Evolutionary conservation across 2,888 invertebrate genomes (phyloP).

Genomic region (Chesias legatella): DNA sequence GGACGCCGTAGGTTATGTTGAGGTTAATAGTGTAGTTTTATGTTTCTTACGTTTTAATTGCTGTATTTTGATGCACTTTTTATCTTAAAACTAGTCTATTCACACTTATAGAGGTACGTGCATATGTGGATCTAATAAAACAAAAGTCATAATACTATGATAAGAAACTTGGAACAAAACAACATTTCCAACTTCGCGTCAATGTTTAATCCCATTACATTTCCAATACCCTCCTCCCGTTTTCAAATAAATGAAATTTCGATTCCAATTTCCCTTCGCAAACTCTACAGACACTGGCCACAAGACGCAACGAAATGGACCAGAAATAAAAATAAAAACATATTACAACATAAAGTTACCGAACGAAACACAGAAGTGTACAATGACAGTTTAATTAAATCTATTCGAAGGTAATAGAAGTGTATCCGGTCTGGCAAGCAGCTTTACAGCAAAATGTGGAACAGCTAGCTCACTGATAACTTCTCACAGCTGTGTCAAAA

Average conservation of each 20-base stretch:
- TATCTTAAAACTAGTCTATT: too few species aligned
- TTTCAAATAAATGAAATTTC: conserved; percentile 17
- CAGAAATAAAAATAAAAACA: conserved; percentile 2
- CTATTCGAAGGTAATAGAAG: conserved; percentile 28
- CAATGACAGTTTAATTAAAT: conserved; percentile 29
- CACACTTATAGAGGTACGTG: too few species aligned
- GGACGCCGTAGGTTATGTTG: too few species aligned
- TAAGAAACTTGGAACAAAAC: background rate
- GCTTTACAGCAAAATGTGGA: conserved; percentile 1
- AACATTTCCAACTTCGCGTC: background rate
- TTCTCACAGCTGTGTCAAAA: background rate
- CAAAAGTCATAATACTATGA: too few species aligned
- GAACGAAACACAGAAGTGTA: conserved; percentile 20
- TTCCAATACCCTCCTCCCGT: conserved; percentile 7
- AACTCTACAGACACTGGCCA: conserved; percentile 9
- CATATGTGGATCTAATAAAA: too few species aligned
- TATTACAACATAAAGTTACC: conserved; percentile 16
- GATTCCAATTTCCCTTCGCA: conserved; percentile 9
- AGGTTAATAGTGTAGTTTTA: too few species aligned
- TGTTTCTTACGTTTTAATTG: too few species aligned
- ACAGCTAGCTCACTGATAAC: conserved; percentile 4
- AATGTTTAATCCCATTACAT: conserved; percentile 2
- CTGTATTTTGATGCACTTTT: too few species aligned
- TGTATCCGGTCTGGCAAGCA: conserved; percentile 31
- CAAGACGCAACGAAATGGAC: conserved; percentile 13